Conservation (phyloP, 2,888 invertebrate genomes). For the Colostygia pectinataria region DNA sequence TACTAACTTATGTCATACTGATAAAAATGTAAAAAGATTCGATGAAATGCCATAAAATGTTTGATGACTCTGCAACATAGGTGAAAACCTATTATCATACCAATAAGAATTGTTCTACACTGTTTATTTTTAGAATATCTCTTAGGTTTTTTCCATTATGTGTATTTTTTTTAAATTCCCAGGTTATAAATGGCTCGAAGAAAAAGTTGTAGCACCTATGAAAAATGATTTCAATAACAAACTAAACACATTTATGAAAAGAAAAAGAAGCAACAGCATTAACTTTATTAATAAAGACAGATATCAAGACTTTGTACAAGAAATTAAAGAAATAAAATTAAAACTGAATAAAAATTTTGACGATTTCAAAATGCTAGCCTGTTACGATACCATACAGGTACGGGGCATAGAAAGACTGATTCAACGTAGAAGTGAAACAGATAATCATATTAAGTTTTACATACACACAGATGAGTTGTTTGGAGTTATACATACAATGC, state of each 20-base stretch:
- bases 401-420: constrained; percentile 55
- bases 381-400: constrained; percentile 56
- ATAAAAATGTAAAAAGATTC: too few relatives aligned
- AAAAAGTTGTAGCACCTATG: constrained; percentile 46
- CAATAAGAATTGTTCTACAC: too few relatives aligned
- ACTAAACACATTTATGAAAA: constrained; percentile 47
- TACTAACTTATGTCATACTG: too few relatives aligned
- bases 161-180: constrained; percentile 15
- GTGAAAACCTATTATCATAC: too few relatives aligned
- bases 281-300: constrained; percentile 50
- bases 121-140: too few relatives aligned
- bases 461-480: constrained; percentile 60
- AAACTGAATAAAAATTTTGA: constrained; percentile 55
- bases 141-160: not conserved
- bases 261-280: constrained; percentile 61
- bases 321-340: constrained; percentile 54
- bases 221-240: constrained; percentile 59
- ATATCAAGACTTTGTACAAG: constrained; percentile 60
- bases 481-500: constrained; percentile 65
- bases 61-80: too few relatives aligned
- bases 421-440: constrained; percentile 49
- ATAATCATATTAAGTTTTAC: constrained; percentile 56
- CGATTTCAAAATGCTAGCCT: constrained; percentile 63
- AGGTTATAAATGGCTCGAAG: constrained; percentile 44
- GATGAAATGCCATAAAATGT: too few relatives aligned